Evolutionary conservation across 64 coral and sea anemone species (phyloP).

Genomic region (Acropora yongei): DNA sequence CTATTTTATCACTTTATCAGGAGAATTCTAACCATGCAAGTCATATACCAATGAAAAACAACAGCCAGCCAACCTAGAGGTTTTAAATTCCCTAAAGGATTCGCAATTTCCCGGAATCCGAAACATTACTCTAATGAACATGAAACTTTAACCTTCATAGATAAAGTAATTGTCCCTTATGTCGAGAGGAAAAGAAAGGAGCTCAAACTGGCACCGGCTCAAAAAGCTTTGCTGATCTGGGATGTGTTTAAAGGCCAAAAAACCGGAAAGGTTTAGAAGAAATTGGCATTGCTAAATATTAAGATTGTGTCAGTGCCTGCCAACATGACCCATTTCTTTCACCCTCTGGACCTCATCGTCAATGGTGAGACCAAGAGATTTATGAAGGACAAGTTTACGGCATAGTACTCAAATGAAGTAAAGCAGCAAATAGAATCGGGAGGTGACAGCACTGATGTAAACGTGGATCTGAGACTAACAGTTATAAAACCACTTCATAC

Average conservation of each 20-base stretch:
- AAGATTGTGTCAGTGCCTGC: no score
- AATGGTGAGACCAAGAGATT: constrained; percentile 60
- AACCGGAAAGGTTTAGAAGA: constrained; percentile 43
- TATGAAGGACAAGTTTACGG: constrained; percentile 68
- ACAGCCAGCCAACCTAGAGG: constrained; percentile 46
- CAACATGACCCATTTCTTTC: no score
- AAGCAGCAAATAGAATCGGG: constrained; percentile 55
- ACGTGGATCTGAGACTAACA: constrained; percentile 14
- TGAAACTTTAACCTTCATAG: constrained; percentile 57
- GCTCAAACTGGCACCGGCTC: constrained; percentile 51
- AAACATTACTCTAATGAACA: constrained; percentile 67
- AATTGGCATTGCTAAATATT: constrained; percentile 66
- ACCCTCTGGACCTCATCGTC: not conserved
- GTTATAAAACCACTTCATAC: constrained; percentile 56
- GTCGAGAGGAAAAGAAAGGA: constrained; percentile 54
- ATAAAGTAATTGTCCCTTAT: constrained; percentile 66
- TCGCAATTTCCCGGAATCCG: constrained; percentile 37
- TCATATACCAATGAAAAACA: constrained; percentile 70
- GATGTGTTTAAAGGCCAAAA: constrained; percentile 73
- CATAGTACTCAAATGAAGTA: constrained; percentile 68
- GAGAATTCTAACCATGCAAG: constrained; percentile 60
- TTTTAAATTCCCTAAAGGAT: constrained; percentile 55
- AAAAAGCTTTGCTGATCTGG: constrained; percentile 63
- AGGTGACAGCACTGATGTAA: constrained; percentile 7
- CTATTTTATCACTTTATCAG: constrained; percentile 43